Percentiles rank a stretch among this genome's conserved stretches.
Evolutionary conservation across 2,888 invertebrate species (phyloP).

Genomic region (Agapostemon virescens): DNA sequence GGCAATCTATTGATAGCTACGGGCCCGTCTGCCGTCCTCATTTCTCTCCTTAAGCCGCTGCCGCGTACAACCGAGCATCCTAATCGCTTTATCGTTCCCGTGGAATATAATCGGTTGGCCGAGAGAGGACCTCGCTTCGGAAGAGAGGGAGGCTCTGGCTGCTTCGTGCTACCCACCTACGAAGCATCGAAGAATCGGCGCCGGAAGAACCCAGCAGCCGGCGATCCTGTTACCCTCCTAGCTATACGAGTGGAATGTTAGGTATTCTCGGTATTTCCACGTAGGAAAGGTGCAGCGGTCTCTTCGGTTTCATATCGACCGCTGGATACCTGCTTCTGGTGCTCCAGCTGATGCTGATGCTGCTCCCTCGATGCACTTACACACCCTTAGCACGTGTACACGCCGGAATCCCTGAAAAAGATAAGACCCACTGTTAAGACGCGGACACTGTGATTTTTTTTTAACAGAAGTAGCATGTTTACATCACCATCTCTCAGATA

Average conservation of each 20-base stretch:
- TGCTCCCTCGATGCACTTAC: conserved; percentile 44
- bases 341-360: background rate
- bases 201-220: conserved; percentile 45
- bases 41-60: conserved; percentile 57
- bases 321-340: conserved; percentile 39
- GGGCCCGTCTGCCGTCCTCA: conserved; percentile 44
- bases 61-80: conserved; percentile 64
- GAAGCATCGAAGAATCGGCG: conserved; percentile 61
- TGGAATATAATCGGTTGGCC: conserved; percentile 63
- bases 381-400: background rate
- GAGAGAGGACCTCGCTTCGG: conserved; percentile 34
- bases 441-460: no score
- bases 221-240: conserved; percentile 52
- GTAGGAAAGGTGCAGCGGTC: conserved; percentile 63
- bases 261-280: conserved; percentile 65
- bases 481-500: no score
- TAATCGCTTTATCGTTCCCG: conserved; percentile 67
- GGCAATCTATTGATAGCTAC: conserved; percentile 46
- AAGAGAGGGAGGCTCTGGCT: conserved; percentile 21
- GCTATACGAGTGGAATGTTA: conserved; percentile 63
- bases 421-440: no score
- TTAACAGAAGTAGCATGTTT: no score
- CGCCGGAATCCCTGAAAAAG: no score
- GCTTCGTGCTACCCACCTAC: conserved; percentile 32
- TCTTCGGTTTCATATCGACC: conserved; percentile 65